phyloP scores from a whole-genome alignment of 2,797 vertebrate genomes.

The Crenichthys baileyi region DNA sequence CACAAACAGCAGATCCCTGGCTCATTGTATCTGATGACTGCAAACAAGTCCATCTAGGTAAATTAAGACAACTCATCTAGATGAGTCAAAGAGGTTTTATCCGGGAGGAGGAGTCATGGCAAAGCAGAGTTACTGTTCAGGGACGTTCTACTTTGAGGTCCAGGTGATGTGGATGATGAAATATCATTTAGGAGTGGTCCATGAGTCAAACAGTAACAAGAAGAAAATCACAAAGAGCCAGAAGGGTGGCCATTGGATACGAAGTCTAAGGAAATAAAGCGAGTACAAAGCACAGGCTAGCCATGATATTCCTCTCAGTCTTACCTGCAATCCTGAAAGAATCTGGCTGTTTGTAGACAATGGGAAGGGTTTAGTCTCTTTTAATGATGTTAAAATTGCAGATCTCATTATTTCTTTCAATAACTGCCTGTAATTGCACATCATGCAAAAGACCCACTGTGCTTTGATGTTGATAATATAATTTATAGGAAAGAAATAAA shows the following conservation, averaged over 20 bases:
- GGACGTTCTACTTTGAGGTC: neutral
- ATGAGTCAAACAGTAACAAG: neutral
- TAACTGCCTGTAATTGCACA: neutral
- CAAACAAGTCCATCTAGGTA: neutral
- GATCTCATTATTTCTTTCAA: neutral
- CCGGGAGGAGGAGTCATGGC: constrained; percentile 2
- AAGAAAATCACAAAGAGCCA: neutral
- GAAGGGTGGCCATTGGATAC: neutral
- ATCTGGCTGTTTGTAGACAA: constrained; percentile 1
- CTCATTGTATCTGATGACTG: neutral
- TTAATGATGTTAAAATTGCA: neutral
- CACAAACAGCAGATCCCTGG: neutral
- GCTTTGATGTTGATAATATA: too few relatives aligned
- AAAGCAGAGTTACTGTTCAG: neutral
- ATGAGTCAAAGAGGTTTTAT: neutral
- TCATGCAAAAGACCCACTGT: too few relatives aligned
- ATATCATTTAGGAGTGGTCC: constrained; percentile 1
- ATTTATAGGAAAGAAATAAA: too few relatives aligned
- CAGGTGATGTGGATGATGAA: neutral
- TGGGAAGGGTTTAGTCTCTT: neutral
- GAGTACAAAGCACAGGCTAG: neutral
- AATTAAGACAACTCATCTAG: neutral
- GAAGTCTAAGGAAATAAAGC: neutral
- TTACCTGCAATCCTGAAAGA: neutral
- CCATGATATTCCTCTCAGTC: neutral